phyloP scores from a whole-genome alignment of 2,888 invertebrate species.

The Petrolisthes cinctipes region DNA sequence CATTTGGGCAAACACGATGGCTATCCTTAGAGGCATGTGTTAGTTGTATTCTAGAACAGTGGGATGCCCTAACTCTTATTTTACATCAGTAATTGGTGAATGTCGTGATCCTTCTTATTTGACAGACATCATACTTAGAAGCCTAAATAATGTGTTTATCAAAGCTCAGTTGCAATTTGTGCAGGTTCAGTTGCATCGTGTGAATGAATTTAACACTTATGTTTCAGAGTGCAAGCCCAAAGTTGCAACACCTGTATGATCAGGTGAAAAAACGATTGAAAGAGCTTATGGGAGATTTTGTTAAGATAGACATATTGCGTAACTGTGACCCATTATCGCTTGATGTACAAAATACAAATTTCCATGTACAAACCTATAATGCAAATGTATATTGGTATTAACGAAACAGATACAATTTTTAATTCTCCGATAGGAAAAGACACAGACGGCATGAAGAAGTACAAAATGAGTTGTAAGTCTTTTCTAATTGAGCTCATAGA shows the following conservation, averaged over 20 bases:
- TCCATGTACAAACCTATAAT: background rate
- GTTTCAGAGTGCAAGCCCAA: constrained; percentile 30
- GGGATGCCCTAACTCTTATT: constrained; percentile 40
- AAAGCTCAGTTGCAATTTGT: constrained; percentile 34
- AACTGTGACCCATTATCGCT: constrained; percentile 21
- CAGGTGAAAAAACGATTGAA: constrained; percentile 35
- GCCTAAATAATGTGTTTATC: constrained; percentile 22
- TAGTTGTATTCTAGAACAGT: constrained; percentile 16
- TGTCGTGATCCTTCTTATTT: constrained; percentile 33
- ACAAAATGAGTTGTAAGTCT: constrained; percentile 19
- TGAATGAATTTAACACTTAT: constrained; percentile 16
- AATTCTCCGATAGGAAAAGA: no score
- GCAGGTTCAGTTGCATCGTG: constrained; percentile 18
- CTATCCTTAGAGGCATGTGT: constrained; percentile 30
- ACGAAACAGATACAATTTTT: constrained; percentile 21
- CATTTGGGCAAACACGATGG: constrained; percentile 35
- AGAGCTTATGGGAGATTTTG: constrained; percentile 34
- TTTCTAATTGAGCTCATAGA: constrained; percentile 32
- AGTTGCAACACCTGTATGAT: constrained; percentile 36
- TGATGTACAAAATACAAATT: constrained; percentile 16
- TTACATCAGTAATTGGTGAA: constrained; percentile 39
- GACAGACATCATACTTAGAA: constrained; percentile 21
- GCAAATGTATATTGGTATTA: constrained; percentile 24
- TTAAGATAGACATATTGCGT: no score
- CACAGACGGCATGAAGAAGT: constrained; percentile 23